Conservation (phyloP, 92 coral and sea anemone species). For the Phenganax marumi region DNA sequence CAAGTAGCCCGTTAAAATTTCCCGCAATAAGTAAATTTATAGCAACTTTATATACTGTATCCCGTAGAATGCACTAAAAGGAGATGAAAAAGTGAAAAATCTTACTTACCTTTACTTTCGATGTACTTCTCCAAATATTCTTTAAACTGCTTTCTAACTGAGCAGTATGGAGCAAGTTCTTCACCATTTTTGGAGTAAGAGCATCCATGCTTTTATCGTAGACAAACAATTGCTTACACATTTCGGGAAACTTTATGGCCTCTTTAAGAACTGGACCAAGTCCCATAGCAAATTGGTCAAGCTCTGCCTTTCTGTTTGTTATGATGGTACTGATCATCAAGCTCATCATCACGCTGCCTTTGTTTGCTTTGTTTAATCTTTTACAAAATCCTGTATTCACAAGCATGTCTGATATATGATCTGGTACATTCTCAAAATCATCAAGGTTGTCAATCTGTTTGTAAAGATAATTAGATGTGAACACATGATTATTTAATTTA, state of each 20-base stretch:
- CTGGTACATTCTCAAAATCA: constrained; percentile 14
- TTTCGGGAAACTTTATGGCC: constrained; percentile 5
- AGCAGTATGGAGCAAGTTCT: neutral
- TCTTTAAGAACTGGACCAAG: constrained; percentile 18
- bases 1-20: constrained; percentile 46
- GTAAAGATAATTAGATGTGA: neutral
- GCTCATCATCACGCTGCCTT: constrained; percentile 6
- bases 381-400: constrained; percentile 27
- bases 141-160: no score
- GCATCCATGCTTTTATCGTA: neutral
- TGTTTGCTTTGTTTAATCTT: constrained; percentile 15
- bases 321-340: constrained; percentile 6
- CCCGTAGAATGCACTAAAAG: no score
- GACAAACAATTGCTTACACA: constrained; percentile 12
- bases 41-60: no score
- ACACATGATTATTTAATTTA: neutral
- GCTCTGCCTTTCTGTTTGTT: constrained; percentile 25
- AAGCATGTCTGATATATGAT: neutral
- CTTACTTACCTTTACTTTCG: no score
- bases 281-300: constrained; percentile 26
- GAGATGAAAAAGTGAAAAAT: no score
- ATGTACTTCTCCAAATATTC: no score
- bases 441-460: neutral
- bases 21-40: no score
- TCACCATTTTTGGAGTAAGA: constrained; percentile 13